These are phyloP conservation scores for Dione juno DNA, from an alignment of 2,888 invertebrate species.

Conservation along the genomic window DNA sequence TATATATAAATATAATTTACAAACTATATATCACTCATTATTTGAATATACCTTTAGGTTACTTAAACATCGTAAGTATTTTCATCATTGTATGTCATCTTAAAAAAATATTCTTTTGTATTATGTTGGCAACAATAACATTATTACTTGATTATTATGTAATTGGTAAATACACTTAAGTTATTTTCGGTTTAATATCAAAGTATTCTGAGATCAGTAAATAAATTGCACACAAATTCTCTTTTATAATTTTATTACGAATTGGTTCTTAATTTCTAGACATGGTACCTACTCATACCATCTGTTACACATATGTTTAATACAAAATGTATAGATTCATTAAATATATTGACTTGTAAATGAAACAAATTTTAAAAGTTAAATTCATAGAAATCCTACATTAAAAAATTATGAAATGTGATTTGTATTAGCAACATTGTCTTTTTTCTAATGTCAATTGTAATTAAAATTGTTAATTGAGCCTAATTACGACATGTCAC, in stretches of 20 bases:
- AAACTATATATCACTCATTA: not conserved
- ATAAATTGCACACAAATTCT: slow-evolving; percentile 32
- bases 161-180: not conserved
- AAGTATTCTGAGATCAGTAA: slow-evolving; percentile 17
- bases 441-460: slow-evolving; percentile 33
- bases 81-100: not conserved
- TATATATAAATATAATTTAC: not conserved
- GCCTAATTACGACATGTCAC: slow-evolving; percentile 31
- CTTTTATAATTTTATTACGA: slow-evolving; percentile 67
- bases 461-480: slow-evolving; percentile 25
- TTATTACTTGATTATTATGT: not conserved
- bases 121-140: not conserved
- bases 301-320: slow-evolving; percentile 49
- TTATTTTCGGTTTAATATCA: not conserved
- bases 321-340: slow-evolving; percentile 41
- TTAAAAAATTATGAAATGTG: slow-evolving; percentile 24
- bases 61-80: not conserved
- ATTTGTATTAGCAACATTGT: slow-evolving; percentile 33
- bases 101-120: not conserved
- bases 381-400: slow-evolving; percentile 24
- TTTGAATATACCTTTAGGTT: not conserved
- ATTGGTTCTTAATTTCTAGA: slow-evolving; percentile 71
- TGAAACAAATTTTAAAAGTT: slow-evolving; percentile 34
- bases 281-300: slow-evolving; percentile 60
- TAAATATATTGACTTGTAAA: slow-evolving; percentile 36